Evolutionary conservation across 30 jellyfish, hydroid and myxozoan genomes (phyloP), one percentile per base, ranked within the genome.

Genomic region (Aurelia sp.): DNA sequence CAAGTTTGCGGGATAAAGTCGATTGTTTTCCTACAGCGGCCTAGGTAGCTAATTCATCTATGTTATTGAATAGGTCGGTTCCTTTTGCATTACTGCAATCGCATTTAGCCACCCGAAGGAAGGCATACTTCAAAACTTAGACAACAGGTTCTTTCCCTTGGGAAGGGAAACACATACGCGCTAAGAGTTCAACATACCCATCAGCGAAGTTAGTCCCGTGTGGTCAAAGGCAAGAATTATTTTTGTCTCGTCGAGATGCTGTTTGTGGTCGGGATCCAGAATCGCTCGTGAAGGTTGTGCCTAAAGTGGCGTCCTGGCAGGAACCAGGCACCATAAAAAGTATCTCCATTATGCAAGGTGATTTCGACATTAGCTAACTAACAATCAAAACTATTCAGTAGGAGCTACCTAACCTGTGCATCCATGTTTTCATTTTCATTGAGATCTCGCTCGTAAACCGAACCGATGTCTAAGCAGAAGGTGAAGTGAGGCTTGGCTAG

Each of bases 1-100:
- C 89, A 15, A 79, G 81, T 79, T 79, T 79, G 89, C 89, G 89
- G 89, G 89, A 79, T 79, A 79, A 50, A 63, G 33, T 44, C 80
- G 73, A 62, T 79, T 63, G 80, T 79, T 79, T 79, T 64, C 59
- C 74, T 35, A 40, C 80, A 57, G 80, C 80, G 89, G 89, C 89
- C 89, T 79, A 79, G 69, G 33, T 59, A 73, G 74, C 89, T 79
- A 17, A 79, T 79, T 64, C 80, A 63, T 70, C 61, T 81, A 59
- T 79, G 80, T 63, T 74, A 62, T 79, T 79, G 69, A 63, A 60
- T n/a, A 33, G 72, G 80, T 69, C 80, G 89, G 84, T 67, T 63
- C 62, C 60, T 79, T 78, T 44, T n/a, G 58, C 72, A 75, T 78
- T 74, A 21, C 31, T 79, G 89, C 72, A 79, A 40, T 33, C 81